Percentiles rank a stretch among this genome's conserved stretches.
phyloP scores from a whole-genome alignment of 2,797 vertebrate species.

The Acipenser ruthenus region DNA sequence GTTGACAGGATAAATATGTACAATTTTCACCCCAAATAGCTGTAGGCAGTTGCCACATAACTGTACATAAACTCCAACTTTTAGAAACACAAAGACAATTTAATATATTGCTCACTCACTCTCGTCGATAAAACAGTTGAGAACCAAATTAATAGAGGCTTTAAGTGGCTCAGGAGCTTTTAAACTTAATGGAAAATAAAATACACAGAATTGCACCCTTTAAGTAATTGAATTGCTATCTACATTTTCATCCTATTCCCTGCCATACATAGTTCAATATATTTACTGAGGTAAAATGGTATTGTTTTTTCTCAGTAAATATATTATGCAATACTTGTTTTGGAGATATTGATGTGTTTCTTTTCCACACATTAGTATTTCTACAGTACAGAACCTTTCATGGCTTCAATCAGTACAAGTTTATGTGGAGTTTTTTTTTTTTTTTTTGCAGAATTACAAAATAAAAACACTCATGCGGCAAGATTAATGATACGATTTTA shows the following conservation, averaged over 20 bases:
- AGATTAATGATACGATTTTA: too few relatives aligned
- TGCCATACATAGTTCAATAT: background rate
- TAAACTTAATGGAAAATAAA: background rate
- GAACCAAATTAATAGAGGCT: constrained; percentile 2
- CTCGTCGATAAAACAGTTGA: background rate
- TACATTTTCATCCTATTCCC: background rate
- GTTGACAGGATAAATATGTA: background rate
- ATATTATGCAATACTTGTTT: background rate
- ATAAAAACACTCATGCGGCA: too few relatives aligned
- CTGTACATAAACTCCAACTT: background rate
- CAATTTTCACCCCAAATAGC: background rate
- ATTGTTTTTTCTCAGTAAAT: background rate
- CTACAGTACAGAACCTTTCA: too few relatives aligned
- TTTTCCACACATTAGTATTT: too few relatives aligned
- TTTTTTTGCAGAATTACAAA: too few relatives aligned
- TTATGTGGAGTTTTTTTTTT: too few relatives aligned
- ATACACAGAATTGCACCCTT: constrained; percentile 1
- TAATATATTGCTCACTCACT: background rate
- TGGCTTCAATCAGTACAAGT: too few relatives aligned
- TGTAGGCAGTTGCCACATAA: background rate
- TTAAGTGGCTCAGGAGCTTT: background rate
- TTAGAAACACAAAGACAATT: background rate
- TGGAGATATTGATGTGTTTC: too few relatives aligned
- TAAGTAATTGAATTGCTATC: constrained; percentile 3
- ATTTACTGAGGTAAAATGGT: background rate